Base-by-base conservation (phyloP, 2,888 invertebrate genomes). In the Lithosia quadra region DNA sequence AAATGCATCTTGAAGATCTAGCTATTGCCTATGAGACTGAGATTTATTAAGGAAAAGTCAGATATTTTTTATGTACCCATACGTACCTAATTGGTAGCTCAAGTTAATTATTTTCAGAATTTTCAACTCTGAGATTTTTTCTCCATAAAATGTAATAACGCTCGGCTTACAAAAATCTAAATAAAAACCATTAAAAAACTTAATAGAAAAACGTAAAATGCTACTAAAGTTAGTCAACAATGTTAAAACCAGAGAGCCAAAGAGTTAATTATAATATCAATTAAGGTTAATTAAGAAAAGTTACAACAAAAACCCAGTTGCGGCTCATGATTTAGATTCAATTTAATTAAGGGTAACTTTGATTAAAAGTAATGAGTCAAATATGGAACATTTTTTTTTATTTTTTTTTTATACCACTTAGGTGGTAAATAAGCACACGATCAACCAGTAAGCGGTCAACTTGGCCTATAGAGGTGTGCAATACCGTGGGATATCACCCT, bases 221-320 rank as follows among this genome's bases (percentile, higher is more conserved):
- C n/a, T 18, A 33, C 33, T 3, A 15, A 33, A 33, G 24, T 58
- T 58, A n/a, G 4, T 22, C 13, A 13, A 22, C 24, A 56, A 13
- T 21, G 24, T 24, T 33, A 58, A 58, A 58, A 58, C 18, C 33
- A n/a, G 58, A 33, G 58, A 18, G 9, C 33, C 33, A 58, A 57
- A 33, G 58, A 58, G 58, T 58, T 58, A 58, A 58, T 58, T 58
- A 58, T 33, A 58, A 58, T 34, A 58, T 33, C 58, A 33, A 58
- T 28, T 58, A 58, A 58, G 58, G 58, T 58, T 58, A 58, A 58
- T 28, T 58, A 34, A 63, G 63, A 53, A 53, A 63, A 63, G 33
- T 64, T 64, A 33, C 56, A 55, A 56, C 64, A 61, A 43, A 61
- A 61, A 36, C 55, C 24, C 13, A 7, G n/a, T 13, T 13, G 13